A percentile compares a stretch with the other conserved stretches of the same genome.
Evolutionary conservation across 1,140 invertebrate species (phyloP).

Genomic region (Ectropis grisescens): DNA sequence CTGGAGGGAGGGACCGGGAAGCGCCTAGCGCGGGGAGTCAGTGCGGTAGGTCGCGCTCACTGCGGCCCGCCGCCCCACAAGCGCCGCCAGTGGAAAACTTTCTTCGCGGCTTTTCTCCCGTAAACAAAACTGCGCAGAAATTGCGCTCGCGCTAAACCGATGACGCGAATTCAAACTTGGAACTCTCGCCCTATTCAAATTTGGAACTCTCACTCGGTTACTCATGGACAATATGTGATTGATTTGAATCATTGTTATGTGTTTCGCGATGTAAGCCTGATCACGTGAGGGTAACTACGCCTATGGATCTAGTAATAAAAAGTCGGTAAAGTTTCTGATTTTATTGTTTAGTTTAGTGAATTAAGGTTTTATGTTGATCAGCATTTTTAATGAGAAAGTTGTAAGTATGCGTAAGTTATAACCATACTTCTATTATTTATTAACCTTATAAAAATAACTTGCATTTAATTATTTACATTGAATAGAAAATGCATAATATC

Average conservation of each 20-base stretch:
- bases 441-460: no score
- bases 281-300: slow-evolving; percentile 45
- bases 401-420: no score
- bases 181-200: no score
- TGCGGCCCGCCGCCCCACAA: slow-evolving; percentile 50
- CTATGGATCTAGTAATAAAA: slow-evolving; percentile 65
- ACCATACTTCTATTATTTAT: no score
- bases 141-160: slow-evolving; percentile 18
- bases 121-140: slow-evolving; percentile 44
- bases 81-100: slow-evolving; percentile 57
- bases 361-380: no score
- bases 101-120: slow-evolving; percentile 64
- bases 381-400: no score
- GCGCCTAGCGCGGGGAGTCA: slow-evolving; percentile 37
- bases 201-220: no score
- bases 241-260: slow-evolving; percentile 20
- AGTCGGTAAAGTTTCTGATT: slow-evolving; percentile 60
- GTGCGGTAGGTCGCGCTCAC: slow-evolving; percentile 67
- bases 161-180: no score
- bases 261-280: slow-evolving; percentile 38
- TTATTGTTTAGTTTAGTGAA: slow-evolving; percentile 10
- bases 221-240: slow-evolving; percentile 27
- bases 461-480: no score
- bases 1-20: slow-evolving; percentile 63
- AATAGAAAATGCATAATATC: no score